Evolutionary conservation across 2,113 vertebrate genomes (phyloP).

Genomic region (Nycticorax nycticorax): DNA sequence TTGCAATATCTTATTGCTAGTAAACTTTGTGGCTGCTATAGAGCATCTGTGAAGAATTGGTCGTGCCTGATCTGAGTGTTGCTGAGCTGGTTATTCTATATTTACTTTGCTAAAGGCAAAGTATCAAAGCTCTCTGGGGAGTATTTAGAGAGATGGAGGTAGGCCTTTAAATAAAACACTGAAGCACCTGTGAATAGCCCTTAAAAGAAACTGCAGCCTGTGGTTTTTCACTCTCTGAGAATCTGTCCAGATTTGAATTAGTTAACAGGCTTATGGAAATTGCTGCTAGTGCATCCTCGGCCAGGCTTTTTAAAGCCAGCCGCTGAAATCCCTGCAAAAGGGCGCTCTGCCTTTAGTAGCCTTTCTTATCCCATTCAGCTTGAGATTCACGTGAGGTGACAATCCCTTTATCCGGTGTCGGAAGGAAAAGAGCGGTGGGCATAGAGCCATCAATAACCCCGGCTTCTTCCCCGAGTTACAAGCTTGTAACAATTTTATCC

Average conservation of each 20-base stretch:
- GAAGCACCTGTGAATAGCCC: background rate
- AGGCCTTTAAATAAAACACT: background rate
- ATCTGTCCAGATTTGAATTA: background rate
- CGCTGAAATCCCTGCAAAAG: background rate
- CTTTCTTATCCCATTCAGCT: background rate
- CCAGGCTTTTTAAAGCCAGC: background rate
- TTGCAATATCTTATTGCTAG: background rate
- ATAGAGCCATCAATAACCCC: background rate
- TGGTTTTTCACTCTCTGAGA: background rate
- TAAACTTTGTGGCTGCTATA: background rate
- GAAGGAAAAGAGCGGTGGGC: background rate
- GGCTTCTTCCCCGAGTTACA: background rate
- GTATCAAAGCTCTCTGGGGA: background rate
- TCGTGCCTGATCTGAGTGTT: background rate
- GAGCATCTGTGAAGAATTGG: background rate
- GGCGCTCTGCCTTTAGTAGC: background rate
- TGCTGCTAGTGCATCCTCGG: background rate
- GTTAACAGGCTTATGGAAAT: background rate
- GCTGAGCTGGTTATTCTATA: background rate
- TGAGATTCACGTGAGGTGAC: background rate
- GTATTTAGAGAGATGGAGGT: background rate
- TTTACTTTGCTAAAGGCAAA: background rate
- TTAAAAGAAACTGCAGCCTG: background rate
- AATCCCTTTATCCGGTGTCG: background rate
- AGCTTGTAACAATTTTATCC: background rate